Evolutionary conservation across 2,113 vertebrate genomes (phyloP).

Genomic region (Hepsetus odoe): DNA sequence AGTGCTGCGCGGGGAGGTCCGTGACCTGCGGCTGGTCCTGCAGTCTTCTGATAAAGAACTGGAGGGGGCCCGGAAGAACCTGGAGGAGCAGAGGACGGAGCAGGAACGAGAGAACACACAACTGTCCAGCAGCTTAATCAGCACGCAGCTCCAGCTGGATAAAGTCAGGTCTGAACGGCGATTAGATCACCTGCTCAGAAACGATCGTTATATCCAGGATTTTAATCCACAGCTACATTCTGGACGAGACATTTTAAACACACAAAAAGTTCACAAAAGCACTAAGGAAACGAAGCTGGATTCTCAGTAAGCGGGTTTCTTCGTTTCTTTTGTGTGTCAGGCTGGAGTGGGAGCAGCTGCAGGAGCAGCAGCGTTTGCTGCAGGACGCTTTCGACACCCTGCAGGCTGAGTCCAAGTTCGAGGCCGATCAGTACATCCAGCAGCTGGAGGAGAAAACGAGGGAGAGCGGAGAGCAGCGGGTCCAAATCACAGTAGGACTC

Average conservation of each 20-base stretch:
- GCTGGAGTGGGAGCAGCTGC: conserved; percentile 86
- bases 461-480: conserved; percentile 77
- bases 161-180: conserved; percentile 80
- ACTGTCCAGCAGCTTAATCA: conserved; percentile 84
- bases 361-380: conserved; percentile 85
- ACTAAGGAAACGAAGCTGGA: too few relatives aligned
- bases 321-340: conserved; percentile 63
- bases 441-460: conserved; percentile 79
- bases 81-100: conserved; percentile 69
- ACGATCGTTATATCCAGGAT: too few relatives aligned
- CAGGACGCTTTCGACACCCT: conserved; percentile 91
- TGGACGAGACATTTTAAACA: too few relatives aligned
- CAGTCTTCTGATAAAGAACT: conserved; percentile 93
- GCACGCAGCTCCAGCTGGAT: conserved; percentile 87
- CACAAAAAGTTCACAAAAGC: too few relatives aligned
- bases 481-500: conserved; percentile 77
- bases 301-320: too few relatives aligned
- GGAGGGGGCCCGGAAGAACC: conserved; percentile 76
- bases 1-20: conserved; percentile 89
- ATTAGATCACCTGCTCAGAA: too few relatives aligned
- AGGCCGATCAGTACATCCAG: conserved; percentile 83
- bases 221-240: too few relatives aligned
- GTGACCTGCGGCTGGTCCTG: conserved; percentile 90
- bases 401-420: conserved; percentile 91
- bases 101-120: conserved; percentile 81